These are phyloP conservation scores for Noctua comes DNA, from an alignment of 2,888 invertebrate genomes.

Conservation along the genomic window DNA sequence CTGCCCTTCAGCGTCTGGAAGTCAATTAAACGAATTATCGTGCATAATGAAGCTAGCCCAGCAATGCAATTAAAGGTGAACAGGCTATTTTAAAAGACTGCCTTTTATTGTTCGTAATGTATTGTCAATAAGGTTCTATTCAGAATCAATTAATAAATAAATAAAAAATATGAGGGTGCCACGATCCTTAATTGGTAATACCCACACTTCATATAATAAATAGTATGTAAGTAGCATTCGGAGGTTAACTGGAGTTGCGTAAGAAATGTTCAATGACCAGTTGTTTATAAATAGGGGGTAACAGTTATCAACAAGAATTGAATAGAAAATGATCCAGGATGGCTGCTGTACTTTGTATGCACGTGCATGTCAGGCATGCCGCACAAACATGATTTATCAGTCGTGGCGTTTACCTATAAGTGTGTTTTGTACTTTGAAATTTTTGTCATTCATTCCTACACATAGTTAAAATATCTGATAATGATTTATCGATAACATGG, in stretches of 20 bases:
- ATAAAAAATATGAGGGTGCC: no score
- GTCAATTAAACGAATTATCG: not conserved
- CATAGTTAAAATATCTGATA: slow-evolving; percentile 26
- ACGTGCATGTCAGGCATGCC: no score
- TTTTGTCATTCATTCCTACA: slow-evolving; percentile 9
- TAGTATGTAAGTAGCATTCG: not conserved
- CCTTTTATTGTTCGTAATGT: not conserved
- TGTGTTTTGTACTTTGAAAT: slow-evolving; percentile 27
- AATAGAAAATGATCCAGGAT: slow-evolving; percentile 1
- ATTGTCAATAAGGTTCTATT: not conserved
- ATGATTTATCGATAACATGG: slow-evolving; percentile 24
- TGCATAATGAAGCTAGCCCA: not conserved
- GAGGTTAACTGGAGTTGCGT: not conserved
- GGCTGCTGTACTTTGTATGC: not conserved
- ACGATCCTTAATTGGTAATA: not conserved
- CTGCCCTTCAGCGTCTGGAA: not conserved
- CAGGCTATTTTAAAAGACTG: not conserved
- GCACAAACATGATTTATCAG: not conserved
- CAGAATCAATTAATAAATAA: not conserved
- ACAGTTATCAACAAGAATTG: not conserved
- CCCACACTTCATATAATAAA: not conserved
- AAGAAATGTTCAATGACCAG: not conserved
- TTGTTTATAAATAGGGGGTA: not conserved
- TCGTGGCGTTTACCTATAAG: slow-evolving; percentile 1
- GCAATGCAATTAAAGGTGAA: not conserved